A percentile compares a stretch with the other conserved stretches of the same genome.
Evolutionary conservation across 1,140 invertebrate species (phyloP).

Genomic region (Laupala kohalensis): DNA sequence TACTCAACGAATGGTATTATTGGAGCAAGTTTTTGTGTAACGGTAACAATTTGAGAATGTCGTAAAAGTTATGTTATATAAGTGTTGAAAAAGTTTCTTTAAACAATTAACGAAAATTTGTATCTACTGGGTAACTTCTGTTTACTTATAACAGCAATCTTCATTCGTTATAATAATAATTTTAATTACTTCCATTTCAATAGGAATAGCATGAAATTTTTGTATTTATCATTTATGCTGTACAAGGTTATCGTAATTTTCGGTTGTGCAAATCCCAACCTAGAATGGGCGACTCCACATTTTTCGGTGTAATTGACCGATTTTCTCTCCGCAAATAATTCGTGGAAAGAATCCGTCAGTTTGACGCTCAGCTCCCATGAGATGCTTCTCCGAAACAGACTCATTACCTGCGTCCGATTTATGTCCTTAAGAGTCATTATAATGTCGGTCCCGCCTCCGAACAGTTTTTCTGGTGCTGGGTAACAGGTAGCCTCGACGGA

Average conservation of each 20-base stretch:
- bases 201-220: no score
- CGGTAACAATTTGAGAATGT: no score
- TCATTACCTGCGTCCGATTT: not conserved
- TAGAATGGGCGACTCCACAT: not conserved
- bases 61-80: no score
- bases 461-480: not conserved
- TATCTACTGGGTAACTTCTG: no score
- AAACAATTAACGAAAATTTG: no score
- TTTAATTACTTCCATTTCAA: not conserved
- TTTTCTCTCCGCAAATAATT: not conserved
- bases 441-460: not conserved
- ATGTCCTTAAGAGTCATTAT: not conserved
- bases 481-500: not conserved
- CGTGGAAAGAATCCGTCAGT: not conserved
- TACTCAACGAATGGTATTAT: no score
- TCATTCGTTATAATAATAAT: not conserved
- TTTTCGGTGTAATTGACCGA: not conserved
- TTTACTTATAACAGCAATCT: no score
- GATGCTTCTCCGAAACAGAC: not conserved
- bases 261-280: not conserved
- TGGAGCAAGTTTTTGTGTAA: no score
- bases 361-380: not conserved
- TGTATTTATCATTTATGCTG: no score
- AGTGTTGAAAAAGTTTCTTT: no score
- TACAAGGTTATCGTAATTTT: no score